Conservation (phyloP, 2,113 vertebrate genomes). For the Opisthocomus hoazin region DNA sequence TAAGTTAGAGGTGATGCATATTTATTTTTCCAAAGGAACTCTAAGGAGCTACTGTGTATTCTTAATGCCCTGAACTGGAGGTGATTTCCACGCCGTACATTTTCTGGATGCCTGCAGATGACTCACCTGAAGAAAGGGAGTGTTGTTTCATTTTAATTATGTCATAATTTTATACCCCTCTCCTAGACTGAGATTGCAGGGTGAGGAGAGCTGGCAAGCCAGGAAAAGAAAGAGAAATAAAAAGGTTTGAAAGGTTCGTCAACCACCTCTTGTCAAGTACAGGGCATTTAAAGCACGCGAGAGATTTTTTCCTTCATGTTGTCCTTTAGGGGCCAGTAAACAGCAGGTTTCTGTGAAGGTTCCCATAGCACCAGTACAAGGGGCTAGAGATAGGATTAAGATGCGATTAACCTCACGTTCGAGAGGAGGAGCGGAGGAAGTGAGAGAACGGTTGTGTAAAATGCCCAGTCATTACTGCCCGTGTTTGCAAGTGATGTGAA, state of each 20-base stretch:
- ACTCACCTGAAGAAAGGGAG: conserved; percentile 6
- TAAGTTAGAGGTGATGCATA: background rate
- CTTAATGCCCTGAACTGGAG: background rate
- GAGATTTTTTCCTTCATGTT: background rate
- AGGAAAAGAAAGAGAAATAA: background rate
- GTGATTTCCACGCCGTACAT: background rate
- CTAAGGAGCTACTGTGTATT: background rate
- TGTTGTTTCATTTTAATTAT: background rate
- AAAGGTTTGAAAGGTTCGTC: background rate
- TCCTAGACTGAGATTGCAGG: background rate
- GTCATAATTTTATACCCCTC: background rate
- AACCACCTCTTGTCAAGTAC: background rate
- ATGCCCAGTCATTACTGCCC: background rate
- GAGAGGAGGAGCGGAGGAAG: background rate
- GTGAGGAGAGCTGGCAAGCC: background rate
- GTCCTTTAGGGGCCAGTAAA: background rate
- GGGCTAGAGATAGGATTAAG: background rate
- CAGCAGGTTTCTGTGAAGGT: background rate
- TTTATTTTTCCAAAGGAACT: background rate
- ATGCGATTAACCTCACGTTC: background rate
- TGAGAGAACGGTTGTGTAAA: background rate
- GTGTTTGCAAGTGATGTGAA: background rate
- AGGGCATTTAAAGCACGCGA: background rate
- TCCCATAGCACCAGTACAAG: background rate
- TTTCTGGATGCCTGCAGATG: conserved; percentile 8